A percentile compares a stretch with the other conserved stretches of the same genome.
Conservation (phyloP, 2,797 vertebrate genomes). For the Lacerta bilineata region DNA sequence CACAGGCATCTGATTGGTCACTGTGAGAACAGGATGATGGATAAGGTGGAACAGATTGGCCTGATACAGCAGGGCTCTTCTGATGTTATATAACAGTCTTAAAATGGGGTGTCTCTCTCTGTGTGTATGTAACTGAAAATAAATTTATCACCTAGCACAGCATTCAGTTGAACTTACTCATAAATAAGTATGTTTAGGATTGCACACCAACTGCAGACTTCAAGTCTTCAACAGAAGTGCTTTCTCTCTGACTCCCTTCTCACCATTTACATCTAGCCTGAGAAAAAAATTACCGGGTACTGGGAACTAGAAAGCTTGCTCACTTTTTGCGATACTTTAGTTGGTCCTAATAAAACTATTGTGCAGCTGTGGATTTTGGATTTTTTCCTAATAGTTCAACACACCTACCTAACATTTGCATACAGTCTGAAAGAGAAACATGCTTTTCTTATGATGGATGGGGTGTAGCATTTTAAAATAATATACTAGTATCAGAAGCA, state of each 20-base stretch:
- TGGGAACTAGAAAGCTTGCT: background rate
- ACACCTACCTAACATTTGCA: background rate
- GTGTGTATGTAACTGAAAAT: background rate
- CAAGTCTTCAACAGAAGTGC: background rate
- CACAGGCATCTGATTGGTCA: too few relatives aligned
- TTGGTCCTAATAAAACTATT: background rate
- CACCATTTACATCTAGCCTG: background rate
- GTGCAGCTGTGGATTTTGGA: background rate
- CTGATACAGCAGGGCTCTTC: too few relatives aligned
- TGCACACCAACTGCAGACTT: background rate
- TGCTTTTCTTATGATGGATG: background rate
- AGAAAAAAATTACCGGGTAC: background rate
- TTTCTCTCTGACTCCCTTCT: background rate
- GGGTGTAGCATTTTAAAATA: background rate
- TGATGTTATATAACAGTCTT: background rate
- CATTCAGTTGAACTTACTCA: background rate
- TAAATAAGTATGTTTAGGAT: background rate
- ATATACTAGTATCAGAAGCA: constrained; percentile 5
- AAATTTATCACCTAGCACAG: background rate
- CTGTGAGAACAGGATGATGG: too few relatives aligned
- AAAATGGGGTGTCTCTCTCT: background rate
- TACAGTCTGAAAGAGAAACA: background rate
- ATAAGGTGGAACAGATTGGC: too few relatives aligned
- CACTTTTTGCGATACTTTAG: background rate
- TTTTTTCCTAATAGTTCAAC: background rate